These are phyloP conservation scores for Melipona bicolor DNA, from an alignment of 2,888 invertebrate species.

Conservation along the genomic window DNA sequence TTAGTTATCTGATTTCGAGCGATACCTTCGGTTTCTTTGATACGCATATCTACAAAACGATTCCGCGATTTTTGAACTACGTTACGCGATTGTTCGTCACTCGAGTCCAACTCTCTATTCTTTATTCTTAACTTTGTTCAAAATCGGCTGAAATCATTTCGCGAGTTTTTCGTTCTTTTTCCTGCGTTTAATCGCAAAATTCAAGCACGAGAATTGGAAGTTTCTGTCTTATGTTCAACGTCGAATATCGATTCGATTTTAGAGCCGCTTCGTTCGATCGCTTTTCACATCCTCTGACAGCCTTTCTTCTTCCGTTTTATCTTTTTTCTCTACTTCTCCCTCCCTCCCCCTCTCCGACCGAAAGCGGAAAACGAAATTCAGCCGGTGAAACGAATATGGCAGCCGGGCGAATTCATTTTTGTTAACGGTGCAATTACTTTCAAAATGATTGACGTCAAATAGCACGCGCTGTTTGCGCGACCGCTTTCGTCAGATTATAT, in stretches of 20 bases:
- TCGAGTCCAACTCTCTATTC: too few species aligned
- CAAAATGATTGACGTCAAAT: slow-evolving; percentile 44
- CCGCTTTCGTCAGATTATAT: slow-evolving; percentile 41
- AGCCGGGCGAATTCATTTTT: slow-evolving; percentile 35
- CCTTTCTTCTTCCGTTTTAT: neutral
- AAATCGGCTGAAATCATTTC: too few species aligned
- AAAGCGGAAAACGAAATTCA: slow-evolving; percentile 18
- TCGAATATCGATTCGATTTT: neutral
- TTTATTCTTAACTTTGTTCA: too few species aligned
- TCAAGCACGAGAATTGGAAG: too few species aligned
- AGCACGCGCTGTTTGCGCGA: slow-evolving; percentile 22
- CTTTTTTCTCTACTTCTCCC: too few species aligned
- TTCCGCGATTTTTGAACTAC: neutral
- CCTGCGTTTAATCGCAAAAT: too few species aligned
- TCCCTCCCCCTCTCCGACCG: neutral
- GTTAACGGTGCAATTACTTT: slow-evolving; percentile 51
- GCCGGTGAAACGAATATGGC: slow-evolving; percentile 11
- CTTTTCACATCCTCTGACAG: neutral
- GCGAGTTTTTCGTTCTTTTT: too few species aligned
- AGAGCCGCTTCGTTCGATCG: slow-evolving; percentile 1
- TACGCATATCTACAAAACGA: neutral
- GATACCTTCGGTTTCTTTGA: neutral
- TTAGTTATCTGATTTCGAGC: neutral
- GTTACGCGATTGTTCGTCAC: too few species aligned
- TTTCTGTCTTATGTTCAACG: neutral